Percentiles rank a stretch among this genome's conserved stretches.
phyloP scores from a whole-genome alignment of 2,888 invertebrate species.

The Drosophila cracens region DNA sequence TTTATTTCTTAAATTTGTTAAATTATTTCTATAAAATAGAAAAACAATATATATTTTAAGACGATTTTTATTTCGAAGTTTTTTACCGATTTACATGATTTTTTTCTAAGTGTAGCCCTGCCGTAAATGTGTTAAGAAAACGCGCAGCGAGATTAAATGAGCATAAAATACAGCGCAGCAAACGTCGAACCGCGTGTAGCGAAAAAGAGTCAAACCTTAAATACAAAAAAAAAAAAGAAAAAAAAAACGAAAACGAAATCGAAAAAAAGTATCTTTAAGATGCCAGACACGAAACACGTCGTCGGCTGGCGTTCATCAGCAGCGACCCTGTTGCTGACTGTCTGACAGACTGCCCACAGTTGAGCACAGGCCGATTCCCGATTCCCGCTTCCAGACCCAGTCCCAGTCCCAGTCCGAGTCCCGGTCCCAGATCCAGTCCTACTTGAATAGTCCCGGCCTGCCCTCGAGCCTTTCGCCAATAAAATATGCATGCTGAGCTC shows the following conservation, averaged over 20 bases:
- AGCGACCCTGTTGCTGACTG: constrained; percentile 55
- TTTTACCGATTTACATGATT: rapidly evolving
- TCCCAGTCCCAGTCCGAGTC: constrained; percentile 15
- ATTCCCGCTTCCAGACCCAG: constrained; percentile 18
- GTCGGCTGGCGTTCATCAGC: constrained; percentile 73
- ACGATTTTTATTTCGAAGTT: not conserved
- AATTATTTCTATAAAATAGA: no score
- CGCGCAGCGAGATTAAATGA: constrained; percentile 78
- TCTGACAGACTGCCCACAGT: constrained; percentile 63
- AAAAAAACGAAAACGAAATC: not conserved
- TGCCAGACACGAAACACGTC: constrained; percentile 75
- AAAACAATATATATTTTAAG: not conserved
- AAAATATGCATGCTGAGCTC: constrained; percentile 75
- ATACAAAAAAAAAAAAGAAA: constrained; percentile 15
- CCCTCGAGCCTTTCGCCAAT: constrained; percentile 67
- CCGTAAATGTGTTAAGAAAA: constrained; percentile 79
- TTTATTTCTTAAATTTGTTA: not conserved
- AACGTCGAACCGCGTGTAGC: constrained; percentile 53
- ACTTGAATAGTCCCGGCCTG: constrained; percentile 39
- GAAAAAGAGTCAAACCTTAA: constrained; percentile 39
- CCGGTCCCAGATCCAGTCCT: constrained; percentile 35
- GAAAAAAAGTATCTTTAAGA: constrained; percentile 64
- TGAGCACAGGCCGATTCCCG: constrained; percentile 6
- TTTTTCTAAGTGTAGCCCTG: constrained; percentile 4
- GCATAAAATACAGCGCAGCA: constrained; percentile 75